phyloP scores from a whole-genome alignment of 92 coral and sea anemone species.

The Virgularia gustaviana region DNA sequence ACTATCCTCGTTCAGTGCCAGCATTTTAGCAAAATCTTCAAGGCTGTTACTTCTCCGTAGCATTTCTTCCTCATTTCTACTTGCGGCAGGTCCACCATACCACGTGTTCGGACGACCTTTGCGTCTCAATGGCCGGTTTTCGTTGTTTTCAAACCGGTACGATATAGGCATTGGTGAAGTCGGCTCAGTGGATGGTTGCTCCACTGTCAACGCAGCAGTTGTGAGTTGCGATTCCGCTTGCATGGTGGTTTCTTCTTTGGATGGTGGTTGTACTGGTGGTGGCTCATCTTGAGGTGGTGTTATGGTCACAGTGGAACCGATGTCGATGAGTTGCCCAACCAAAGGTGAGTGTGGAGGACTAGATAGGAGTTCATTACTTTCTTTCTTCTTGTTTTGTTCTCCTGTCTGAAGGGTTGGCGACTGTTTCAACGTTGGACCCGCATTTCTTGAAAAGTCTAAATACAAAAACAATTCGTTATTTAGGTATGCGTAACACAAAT shows the following conservation, averaged over 20 bases:
- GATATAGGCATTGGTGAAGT: slow-evolving; percentile 12
- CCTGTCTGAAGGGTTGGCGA: no score
- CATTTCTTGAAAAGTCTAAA: no score
- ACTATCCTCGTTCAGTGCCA: neutral
- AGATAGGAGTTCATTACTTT: no score
- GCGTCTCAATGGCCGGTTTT: neutral
- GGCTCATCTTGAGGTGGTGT: neutral
- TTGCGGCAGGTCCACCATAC: slow-evolving; percentile 16
- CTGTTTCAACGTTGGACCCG: no score
- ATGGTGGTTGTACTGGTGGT: neutral
- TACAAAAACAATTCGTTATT: no score
- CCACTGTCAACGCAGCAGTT: neutral
- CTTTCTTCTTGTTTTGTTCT: no score
- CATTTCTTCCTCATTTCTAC: neutral
- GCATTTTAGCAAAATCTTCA: slow-evolving; percentile 13
- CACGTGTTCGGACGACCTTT: slow-evolving; percentile 29
- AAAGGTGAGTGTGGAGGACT: slow-evolving; percentile 26
- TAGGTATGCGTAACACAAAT: no score
- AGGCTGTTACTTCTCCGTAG: slow-evolving; percentile 30
- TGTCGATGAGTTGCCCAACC: slow-evolving; percentile 12
- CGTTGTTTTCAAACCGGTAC: no score
- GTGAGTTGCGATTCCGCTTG: slow-evolving; percentile 1
- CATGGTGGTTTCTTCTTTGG: neutral
- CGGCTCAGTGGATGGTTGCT: neutral
- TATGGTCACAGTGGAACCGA: neutral